Percentiles rank a stretch among this genome's conserved stretches.
These are phyloP conservation scores for Caenorhabditis afra DNA, from an alignment of 2,888 invertebrate species.

Conservation along the genomic window DNA sequence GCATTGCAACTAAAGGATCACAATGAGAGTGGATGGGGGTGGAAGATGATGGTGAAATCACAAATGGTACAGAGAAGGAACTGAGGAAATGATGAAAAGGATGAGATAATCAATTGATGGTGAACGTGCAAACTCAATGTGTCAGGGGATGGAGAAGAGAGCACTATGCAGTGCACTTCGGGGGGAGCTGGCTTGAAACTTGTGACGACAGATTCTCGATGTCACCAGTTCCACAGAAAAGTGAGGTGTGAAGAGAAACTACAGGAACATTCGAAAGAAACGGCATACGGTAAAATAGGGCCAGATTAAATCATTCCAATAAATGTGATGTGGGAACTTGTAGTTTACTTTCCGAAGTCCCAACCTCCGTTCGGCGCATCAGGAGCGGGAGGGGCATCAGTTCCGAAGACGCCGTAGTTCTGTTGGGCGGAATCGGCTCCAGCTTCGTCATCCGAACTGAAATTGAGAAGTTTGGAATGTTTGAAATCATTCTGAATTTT, in stretches of 20 bases:
- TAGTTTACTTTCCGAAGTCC: slow-evolving; percentile 51
- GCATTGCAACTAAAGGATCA: slow-evolving; percentile 41
- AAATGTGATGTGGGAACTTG: neutral
- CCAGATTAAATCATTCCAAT: neutral
- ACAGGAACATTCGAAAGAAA: slow-evolving; percentile 45
- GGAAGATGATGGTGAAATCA: slow-evolving; percentile 35
- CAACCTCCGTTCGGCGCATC: slow-evolving; percentile 55
- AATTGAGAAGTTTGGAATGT: slow-evolving; percentile 4
- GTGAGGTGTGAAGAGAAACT: slow-evolving; percentile 54
- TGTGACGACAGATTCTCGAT: slow-evolving; percentile 21
- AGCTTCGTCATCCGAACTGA: slow-evolving; percentile 48
- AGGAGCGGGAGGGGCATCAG: slow-evolving; percentile 56
- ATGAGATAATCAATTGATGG: slow-evolving; percentile 42
- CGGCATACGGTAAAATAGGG: slow-evolving; percentile 11
- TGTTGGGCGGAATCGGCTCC: slow-evolving; percentile 18
- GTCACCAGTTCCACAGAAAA: slow-evolving; percentile 25
- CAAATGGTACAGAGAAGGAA: slow-evolving; percentile 52
- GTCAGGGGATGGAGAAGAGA: slow-evolving; percentile 31
- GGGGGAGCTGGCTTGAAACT: slow-evolving; percentile 40
- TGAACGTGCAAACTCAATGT: slow-evolving; percentile 51
- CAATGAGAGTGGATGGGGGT: slow-evolving; percentile 42
- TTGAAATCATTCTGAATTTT: neutral
- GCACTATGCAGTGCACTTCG: slow-evolving; percentile 16
- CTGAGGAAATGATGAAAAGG: slow-evolving; percentile 31
- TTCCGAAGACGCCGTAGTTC: slow-evolving; percentile 30